Evolutionary conservation across 2,888 invertebrate species (phyloP).

Genomic region (Ennomos erosarius): DNA sequence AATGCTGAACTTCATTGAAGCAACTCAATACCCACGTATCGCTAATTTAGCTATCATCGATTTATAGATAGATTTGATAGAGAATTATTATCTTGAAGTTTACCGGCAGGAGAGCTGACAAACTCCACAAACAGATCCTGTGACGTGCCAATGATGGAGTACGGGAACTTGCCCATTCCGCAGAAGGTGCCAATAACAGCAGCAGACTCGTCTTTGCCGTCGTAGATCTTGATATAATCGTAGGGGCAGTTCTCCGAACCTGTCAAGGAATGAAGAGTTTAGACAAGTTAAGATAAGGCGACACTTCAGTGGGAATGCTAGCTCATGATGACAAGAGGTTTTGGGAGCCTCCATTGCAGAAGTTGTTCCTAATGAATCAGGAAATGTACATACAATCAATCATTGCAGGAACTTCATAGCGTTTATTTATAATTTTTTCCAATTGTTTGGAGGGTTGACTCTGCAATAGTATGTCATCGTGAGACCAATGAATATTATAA

Average conservation of each 20-base stretch:
- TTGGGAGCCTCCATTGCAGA: too few species aligned
- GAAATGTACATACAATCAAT: not conserved
- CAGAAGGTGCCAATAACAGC: slow-evolving; percentile 96
- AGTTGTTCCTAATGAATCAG: not conserved
- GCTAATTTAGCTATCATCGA: too few species aligned
- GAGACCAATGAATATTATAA: too few species aligned
- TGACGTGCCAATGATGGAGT: slow-evolving; percentile 96
- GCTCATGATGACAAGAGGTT: too few species aligned
- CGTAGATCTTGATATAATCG: slow-evolving; percentile 95
- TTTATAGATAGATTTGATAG: too few species aligned
- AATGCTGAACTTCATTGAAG: too few species aligned
- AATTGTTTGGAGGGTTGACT: too few species aligned
- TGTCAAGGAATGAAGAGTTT: slow-evolving; percentile 47
- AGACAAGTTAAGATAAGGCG: not conserved
- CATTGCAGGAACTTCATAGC: too few species aligned
- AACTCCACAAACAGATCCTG: slow-evolving; percentile 95
- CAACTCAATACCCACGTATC: too few species aligned
- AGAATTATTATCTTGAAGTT: not conserved
- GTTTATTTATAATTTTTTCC: too few species aligned
- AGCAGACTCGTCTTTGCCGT: slow-evolving; percentile 94
- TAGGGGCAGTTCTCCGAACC: slow-evolving; percentile 95
- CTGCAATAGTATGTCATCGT: too few species aligned
- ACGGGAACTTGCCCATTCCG: slow-evolving; percentile 97
- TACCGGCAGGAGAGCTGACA: slow-evolving; percentile 94
- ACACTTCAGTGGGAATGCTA: too few species aligned